Conservation (phyloP, 1,140 invertebrate genomes). For the Glomeris maerens region DNA sequence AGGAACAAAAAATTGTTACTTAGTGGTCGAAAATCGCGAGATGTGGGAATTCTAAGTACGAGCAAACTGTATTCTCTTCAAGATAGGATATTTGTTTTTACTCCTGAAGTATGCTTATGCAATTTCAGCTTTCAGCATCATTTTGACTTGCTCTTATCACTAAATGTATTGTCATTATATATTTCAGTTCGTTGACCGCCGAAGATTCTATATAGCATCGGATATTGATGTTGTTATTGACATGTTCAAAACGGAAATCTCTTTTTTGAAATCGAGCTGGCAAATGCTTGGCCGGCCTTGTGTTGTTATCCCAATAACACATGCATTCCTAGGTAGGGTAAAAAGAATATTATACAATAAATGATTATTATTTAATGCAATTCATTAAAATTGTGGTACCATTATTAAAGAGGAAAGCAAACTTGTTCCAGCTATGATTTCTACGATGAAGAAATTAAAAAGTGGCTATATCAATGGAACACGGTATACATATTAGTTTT, state of each 20-base stretch:
- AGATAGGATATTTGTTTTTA: slow-evolving; percentile 94
- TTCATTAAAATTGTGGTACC: slow-evolving; percentile 10
- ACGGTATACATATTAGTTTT: slow-evolving; percentile 23
- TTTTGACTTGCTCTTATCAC: background rate
- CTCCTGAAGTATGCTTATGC: slow-evolving; percentile 68
- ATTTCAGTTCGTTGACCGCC: slow-evolving; percentile 84
- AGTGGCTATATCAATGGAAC: slow-evolving; percentile 98
- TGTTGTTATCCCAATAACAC: slow-evolving; percentile 73
- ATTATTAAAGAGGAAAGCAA: slow-evolving; percentile 73
- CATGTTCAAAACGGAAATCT: slow-evolving; percentile 88
- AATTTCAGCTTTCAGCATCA: background rate
- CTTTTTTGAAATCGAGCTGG: slow-evolving; percentile 92
- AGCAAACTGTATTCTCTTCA: slow-evolving; percentile 94
- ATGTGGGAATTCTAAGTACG: slow-evolving; percentile 94
- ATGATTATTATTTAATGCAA: background rate
- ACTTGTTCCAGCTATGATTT: slow-evolving; percentile 84
- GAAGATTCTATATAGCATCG: slow-evolving; percentile 89
- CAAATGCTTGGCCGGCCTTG: slow-evolving; percentile 80
- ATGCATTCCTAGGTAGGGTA: slow-evolving; percentile 69
- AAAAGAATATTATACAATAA: background rate
- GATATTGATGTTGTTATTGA: slow-evolving; percentile 94
- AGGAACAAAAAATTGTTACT: slow-evolving; percentile 85
- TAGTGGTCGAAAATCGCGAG: slow-evolving; percentile 81
- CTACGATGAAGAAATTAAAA: slow-evolving; percentile 95
- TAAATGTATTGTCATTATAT: too few relatives aligned